Percentiles rank a stretch among this genome's conserved stretches.
Evolutionary conservation across 2,113 vertebrate genomes (phyloP).

Genomic region (Psittacara wagleri): DNA sequence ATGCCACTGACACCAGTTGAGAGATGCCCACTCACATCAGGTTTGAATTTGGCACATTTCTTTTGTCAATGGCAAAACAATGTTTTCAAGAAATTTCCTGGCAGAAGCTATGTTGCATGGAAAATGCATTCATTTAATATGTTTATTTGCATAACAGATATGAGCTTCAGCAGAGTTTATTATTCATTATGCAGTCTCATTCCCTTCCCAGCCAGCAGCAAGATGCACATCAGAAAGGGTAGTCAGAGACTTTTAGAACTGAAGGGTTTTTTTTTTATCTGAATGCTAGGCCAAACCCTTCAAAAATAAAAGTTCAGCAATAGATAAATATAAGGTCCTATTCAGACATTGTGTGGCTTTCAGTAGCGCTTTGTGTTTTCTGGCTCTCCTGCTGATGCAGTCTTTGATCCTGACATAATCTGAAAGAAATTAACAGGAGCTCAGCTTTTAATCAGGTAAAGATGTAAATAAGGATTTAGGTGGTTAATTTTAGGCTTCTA

Average conservation of each 20-base stretch:
- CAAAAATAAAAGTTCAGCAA: neutral
- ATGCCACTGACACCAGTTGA: neutral
- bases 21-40: neutral
- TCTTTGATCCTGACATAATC: neutral
- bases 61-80: slow-evolving; percentile 42
- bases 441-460: neutral
- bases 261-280: neutral
- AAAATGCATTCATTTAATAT: slow-evolving; percentile 40
- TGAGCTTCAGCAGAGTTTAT: neutral
- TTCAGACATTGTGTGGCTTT: neutral
- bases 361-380: neutral
- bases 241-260: neutral
- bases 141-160: slow-evolving; percentile 56
- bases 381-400: neutral
- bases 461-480: neutral
- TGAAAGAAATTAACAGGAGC: neutral
- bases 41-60: slow-evolving; percentile 10
- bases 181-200: slow-evolving; percentile 4
- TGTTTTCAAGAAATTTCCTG: slow-evolving; percentile 41
- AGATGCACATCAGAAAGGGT: neutral
- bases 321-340: neutral
- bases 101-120: neutral
- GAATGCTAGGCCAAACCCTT: neutral
- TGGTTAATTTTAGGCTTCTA: neutral
- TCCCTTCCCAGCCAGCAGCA: neutral